Percentiles rank a stretch among this genome's conserved stretches.
Conservation (phyloP, 2,888 invertebrate genomes). For the Perizoma affinitatum region DNA sequence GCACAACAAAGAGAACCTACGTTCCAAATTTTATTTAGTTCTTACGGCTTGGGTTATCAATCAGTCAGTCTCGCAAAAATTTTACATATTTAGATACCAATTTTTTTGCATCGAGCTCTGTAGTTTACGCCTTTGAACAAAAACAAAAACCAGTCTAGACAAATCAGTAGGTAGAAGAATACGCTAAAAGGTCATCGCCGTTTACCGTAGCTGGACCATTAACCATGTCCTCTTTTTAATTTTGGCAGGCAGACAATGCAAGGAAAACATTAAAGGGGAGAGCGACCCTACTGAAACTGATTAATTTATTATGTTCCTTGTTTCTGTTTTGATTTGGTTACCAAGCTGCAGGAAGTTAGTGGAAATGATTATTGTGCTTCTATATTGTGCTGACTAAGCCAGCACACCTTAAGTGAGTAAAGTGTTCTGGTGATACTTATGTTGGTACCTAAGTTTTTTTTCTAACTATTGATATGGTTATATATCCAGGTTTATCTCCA, state of each 20-base stretch:
- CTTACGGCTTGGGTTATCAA: too few relatives aligned
- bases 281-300: slow-evolving; percentile 74
- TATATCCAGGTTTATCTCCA: not conserved
- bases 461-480: too few relatives aligned
- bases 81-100: too few relatives aligned
- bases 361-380: slow-evolving; percentile 11
- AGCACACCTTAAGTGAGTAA: too few relatives aligned
- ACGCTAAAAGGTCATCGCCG: slow-evolving; percentile 63
- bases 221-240: slow-evolving; percentile 79
- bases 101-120: not conserved
- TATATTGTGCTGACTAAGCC: too few relatives aligned
- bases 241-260: slow-evolving; percentile 80
- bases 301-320: slow-evolving; percentile 82
- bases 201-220: slow-evolving; percentile 67
- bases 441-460: too few relatives aligned
- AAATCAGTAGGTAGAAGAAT: slow-evolving; percentile 14
- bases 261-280: slow-evolving; percentile 80
- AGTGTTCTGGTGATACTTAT: too few relatives aligned
- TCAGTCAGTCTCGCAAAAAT: too few relatives aligned
- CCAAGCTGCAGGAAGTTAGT: slow-evolving; percentile 29
- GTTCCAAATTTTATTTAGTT: too few relatives aligned
- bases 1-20: too few relatives aligned
- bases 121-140: slow-evolving; percentile 3
- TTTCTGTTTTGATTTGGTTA: slow-evolving; percentile 77
- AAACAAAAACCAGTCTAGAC: slow-evolving; percentile 14